Evolutionary conservation across 2,113 vertebrate genomes (phyloP), one percentile per base, ranked within the genome.

Genomic region (Crotalus helleri): DNA sequence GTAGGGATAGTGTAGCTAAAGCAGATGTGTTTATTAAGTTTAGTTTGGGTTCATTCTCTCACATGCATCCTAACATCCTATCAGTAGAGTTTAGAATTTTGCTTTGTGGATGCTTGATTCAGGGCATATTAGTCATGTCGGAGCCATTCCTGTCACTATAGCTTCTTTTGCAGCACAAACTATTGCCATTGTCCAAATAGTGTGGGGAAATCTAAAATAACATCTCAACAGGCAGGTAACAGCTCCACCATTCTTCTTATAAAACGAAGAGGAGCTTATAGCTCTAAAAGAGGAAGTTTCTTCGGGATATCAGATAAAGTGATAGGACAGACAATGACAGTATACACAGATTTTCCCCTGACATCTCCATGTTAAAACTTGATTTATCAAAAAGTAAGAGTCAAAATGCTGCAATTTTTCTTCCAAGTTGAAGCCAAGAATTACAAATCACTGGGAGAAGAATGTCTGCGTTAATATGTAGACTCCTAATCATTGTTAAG

Each of bases 121-220:
- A 58, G n/a, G 24, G 21, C n/a, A 24, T 89, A 39, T 46, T n/a
- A 24, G 33, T 46, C 11, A 81, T 49, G 85, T 24, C 46, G 49
- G 12, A 10, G 12, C 29, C 23, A 85, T 53, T 29, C 2, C 91
- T 46, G 85, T 33, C 17, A 0, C 86, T 46, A 0, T 2, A 59
- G 69, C 10, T 0, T 1, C 5, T 0, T 44, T 29, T 46, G 24
- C 9, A n/a, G 4, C 91, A 49, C 4, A 17, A 58, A 85, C 24
- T 57, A 86, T 46, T 26, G 0, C 1, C 49, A 94, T 94, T 88
- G 46, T 55, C 26, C 59, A 89, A 88, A 12, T 8, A 59, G 5
- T 26, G 33, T 29, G 5, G 8, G 0, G n/a, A 51, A 81, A 10
- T n/a, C 24, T 90, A 49, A 93, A 64, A 92, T 33, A 1, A 29